Evolutionary conservation across 2,888 invertebrate species (phyloP).

Genomic region (Cancer borealis): DNA sequence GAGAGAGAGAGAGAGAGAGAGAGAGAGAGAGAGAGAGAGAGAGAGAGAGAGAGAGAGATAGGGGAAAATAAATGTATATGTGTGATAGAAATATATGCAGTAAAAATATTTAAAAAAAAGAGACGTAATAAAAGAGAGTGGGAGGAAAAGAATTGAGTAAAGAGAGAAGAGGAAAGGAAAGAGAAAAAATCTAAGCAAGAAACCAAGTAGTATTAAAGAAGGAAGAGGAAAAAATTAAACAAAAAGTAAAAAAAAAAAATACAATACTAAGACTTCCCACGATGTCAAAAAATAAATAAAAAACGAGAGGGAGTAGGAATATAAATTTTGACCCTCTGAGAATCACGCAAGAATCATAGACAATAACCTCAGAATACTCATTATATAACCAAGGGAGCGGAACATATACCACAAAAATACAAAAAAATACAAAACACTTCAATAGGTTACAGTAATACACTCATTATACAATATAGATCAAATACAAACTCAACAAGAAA

Average conservation of each 20-base stretch:
- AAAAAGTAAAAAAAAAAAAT: background rate
- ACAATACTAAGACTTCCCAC: background rate
- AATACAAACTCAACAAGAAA: background rate
- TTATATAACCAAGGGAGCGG: background rate
- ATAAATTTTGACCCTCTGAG: background rate
- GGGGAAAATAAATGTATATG: background rate
- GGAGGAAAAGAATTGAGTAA: too few relatives aligned
- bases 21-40: constrained; percentile 48
- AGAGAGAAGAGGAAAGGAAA: background rate
- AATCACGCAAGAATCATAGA: background rate
- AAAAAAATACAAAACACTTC: background rate
- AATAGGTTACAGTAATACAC: background rate
- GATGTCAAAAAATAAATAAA: background rate
- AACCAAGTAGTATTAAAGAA: background rate
- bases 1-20: constrained; percentile 15
- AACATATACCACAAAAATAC: background rate
- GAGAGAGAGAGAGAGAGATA: constrained; percentile 50
- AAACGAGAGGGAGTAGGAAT: background rate
- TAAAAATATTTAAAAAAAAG: background rate
- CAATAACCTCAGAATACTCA: background rate
- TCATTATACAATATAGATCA: background rate
- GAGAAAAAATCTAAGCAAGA: background rate
- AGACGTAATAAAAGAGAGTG: background rate
- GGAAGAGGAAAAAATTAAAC: background rate
- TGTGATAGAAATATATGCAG: background rate